These are phyloP conservation scores for Chromobotia macracanthus DNA, from an alignment of 2,797 vertebrate species.

Conservation along the genomic window DNA sequence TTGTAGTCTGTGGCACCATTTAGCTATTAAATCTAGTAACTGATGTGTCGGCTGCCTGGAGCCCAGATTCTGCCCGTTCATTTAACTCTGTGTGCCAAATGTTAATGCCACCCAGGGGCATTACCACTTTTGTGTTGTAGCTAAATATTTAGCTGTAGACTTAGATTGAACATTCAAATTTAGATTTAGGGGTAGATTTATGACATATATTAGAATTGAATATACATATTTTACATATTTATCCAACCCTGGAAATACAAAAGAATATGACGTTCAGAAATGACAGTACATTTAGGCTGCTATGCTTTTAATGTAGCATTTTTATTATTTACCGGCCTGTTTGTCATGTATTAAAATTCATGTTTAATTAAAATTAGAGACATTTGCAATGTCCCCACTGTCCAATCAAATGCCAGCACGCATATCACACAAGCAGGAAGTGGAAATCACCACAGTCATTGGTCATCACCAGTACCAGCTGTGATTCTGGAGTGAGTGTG, in stretches of 20 bases:
- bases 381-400: not conserved
- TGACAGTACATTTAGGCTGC: not conserved
- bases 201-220: not conserved
- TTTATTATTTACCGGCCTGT: not conserved
- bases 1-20: slow-evolving; percentile 9
- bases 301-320: not conserved
- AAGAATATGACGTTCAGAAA: not conserved
- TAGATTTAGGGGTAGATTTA: not conserved
- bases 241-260: not conserved
- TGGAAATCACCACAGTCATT: not conserved
- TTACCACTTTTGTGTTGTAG: not conserved
- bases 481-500: slow-evolving; percentile 22
- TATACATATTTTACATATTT: not conserved
- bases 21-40: not conserved
- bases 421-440: slow-evolving; percentile 3
- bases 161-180: not conserved
- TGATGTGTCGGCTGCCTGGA: not conserved
- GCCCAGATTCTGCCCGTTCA: not conserved
- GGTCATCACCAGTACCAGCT: slow-evolving; percentile 19
- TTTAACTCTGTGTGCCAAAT: not conserved
- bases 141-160: not conserved
- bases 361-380: not conserved
- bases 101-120: not conserved
- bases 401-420: slow-evolving; percentile 19
- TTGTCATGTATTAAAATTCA: not conserved